Evolutionary conservation across 2,113 vertebrate genomes (phyloP).

Genomic region (Cavia porcellus): DNA sequence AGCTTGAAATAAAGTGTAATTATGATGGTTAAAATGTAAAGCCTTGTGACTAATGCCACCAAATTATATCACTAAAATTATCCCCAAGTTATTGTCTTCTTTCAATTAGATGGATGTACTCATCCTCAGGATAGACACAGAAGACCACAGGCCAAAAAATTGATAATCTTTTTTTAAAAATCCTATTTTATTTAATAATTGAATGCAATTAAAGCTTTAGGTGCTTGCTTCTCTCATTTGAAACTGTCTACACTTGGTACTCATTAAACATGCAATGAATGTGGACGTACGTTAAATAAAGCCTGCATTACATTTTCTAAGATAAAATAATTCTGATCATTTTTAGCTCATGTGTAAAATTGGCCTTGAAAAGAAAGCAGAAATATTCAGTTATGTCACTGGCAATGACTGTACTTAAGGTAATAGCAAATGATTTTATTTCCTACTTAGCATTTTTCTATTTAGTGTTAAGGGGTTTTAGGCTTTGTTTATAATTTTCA

Average conservation of each 20-base stretch:
- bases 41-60: not conserved
- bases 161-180: not conserved
- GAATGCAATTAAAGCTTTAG: not conserved
- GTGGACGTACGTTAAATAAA: not conserved
- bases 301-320: not conserved
- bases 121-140: not conserved
- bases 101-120: not conserved
- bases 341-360: not conserved
- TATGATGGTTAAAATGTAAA: not conserved
- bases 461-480: not conserved
- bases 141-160: not conserved
- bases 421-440: not conserved
- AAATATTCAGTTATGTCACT: not conserved
- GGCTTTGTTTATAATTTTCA: constrained; percentile 3
- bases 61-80: not conserved
- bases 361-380: not conserved
- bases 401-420: accelerated
- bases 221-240: not conserved
- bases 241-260: not conserved
- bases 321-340: not conserved
- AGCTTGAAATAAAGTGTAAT: not conserved
- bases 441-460: not conserved
- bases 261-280: not conserved
- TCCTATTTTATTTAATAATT: not conserved
- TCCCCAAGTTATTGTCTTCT: not conserved